Conservation (phyloP, 2,113 vertebrate genomes). For the Isichthys henryi region DNA sequence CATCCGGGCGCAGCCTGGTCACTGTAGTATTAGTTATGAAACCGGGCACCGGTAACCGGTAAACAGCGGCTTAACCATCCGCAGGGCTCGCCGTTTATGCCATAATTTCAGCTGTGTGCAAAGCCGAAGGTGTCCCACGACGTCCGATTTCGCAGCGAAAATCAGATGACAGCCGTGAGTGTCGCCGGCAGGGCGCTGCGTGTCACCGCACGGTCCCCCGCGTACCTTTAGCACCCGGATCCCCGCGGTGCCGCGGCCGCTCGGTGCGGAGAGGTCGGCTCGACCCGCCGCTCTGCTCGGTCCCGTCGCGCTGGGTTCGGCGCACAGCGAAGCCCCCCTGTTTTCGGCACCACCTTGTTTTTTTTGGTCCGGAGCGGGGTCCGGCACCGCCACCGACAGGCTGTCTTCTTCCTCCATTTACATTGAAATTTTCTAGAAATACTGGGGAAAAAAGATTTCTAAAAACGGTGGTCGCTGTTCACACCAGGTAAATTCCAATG, state of each 20-base stretch:
- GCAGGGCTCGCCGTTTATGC: background rate
- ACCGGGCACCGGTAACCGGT: background rate
- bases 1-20: background rate
- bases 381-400: conserved; percentile 32
- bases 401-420: conserved; percentile 62
- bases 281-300: conserved; percentile 47
- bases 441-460: conserved; percentile 13
- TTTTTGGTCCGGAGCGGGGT: conserved; percentile 40
- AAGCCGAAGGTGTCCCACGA: background rate
- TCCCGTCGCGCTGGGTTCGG: conserved; percentile 48
- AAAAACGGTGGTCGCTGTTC: conserved; percentile 18
- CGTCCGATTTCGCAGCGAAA: background rate
- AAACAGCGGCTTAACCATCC: background rate
- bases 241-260: conserved; percentile 52
- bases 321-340: conserved; percentile 55
- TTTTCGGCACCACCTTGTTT: conserved; percentile 51
- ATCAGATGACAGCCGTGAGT: background rate
- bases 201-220: background rate
- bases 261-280: conserved; percentile 48
- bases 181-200: background rate
- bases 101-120: background rate
- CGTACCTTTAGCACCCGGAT: conserved; percentile 67
- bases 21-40: background rate
- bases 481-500: conserved; percentile 47
- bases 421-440: conserved; percentile 24